phyloP scores from a whole-genome alignment of 2,888 invertebrate genomes.

The Embidobia sp. region DNA sequence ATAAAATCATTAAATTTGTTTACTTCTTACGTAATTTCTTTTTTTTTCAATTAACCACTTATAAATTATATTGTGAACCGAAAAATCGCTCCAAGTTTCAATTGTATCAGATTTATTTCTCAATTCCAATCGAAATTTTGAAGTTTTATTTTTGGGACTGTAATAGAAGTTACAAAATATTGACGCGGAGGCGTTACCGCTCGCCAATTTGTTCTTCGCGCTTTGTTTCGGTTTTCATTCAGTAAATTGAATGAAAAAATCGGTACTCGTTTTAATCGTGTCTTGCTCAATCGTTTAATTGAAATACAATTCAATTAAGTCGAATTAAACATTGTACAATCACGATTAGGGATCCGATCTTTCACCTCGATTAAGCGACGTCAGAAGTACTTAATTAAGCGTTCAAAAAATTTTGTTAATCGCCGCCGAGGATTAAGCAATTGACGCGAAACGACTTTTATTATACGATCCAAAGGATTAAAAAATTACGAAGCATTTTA shows the following conservation, averaged over 20 bases:
- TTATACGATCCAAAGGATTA: neutral
- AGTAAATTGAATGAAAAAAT: neutral
- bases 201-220: neutral
- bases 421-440: conserved; percentile 26
- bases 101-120: too few species aligned
- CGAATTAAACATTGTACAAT: conserved; percentile 49
- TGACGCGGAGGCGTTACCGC: neutral
- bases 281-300: conserved; percentile 22
- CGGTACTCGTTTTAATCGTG: neutral
- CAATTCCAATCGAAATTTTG: too few species aligned
- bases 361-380: conserved; percentile 10
- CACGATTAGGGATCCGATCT: conserved; percentile 31
- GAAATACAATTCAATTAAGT: conserved; percentile 40
- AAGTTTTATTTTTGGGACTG: too few species aligned
- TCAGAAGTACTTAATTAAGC: conserved; percentile 10
- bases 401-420: conserved; percentile 23
- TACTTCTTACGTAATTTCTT: too few species aligned
- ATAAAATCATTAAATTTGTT: conserved; percentile 11
- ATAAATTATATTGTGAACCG: too few species aligned
- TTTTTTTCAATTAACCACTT: too few species aligned
- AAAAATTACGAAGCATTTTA: too few species aligned
- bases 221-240: neutral
- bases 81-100: too few species aligned
- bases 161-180: neutral
- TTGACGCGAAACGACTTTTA: neutral